A percentile compares a stretch with the other conserved stretches of the same genome.
Conservation (phyloP, 2,888 invertebrate species). For the Cerceris rybyensis region DNA sequence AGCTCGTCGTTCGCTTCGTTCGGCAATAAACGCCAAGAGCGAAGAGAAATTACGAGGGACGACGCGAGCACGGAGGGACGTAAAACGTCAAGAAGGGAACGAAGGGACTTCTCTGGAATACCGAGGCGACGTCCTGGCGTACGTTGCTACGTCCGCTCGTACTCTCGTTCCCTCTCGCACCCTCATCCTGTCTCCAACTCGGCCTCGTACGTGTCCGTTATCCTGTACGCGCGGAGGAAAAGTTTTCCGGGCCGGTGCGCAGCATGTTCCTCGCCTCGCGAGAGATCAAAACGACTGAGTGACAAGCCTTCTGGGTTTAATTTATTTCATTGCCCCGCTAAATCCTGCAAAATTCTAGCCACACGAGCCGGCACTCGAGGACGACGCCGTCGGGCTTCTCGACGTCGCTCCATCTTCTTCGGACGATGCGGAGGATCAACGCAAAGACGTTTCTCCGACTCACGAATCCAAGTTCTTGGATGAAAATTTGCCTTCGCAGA, state of each 20-base stretch:
- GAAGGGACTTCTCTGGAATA: conserved; percentile 29
- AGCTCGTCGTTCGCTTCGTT: background rate
- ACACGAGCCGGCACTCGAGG: background rate
- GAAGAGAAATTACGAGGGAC: background rate
- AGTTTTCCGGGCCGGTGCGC: conserved; percentile 32
- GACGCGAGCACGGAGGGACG: conserved; percentile 18
- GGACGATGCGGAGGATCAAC: no score
- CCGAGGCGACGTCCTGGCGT: conserved; percentile 31
- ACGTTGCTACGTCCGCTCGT: conserved; percentile 7
- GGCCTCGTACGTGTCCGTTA: no score
- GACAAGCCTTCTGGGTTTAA: conserved; percentile 39
- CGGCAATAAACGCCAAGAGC: background rate
- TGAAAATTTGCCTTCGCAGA: no score
- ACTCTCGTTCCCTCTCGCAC: conserved; percentile 41
- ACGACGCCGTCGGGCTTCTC: background rate
- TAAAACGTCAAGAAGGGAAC: conserved; percentile 32
- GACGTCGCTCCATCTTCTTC: background rate
- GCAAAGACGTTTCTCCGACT: no score
- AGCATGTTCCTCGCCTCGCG: conserved; percentile 13
- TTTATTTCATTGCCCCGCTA: conserved; percentile 63
- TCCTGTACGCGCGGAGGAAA: conserved; percentile 35
- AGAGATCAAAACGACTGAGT: conserved; percentile 6
- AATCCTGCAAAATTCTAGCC: conserved; percentile 43
- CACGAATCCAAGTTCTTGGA: no score
- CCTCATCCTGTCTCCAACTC: conserved; percentile 25